phyloP scores from a whole-genome alignment of 2,797 vertebrate species.

The Peromyscus melanophrys region DNA sequence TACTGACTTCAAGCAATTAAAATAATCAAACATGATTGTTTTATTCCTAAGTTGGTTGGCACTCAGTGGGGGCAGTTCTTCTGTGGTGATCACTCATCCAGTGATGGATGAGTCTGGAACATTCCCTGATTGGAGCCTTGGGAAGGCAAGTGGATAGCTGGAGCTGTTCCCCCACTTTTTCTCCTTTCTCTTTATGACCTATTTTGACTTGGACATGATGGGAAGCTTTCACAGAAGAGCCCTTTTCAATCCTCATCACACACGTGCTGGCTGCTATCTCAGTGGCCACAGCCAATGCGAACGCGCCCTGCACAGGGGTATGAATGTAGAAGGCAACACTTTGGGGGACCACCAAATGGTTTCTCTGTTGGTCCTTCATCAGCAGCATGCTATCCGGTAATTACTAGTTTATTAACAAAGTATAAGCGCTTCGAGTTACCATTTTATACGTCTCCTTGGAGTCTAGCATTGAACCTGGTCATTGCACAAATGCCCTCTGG shows the following conservation, averaged over 20 bases:
- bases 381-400: background rate
- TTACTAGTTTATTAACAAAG: background rate
- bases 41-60: background rate
- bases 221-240: background rate
- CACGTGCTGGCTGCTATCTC: background rate
- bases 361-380: background rate
- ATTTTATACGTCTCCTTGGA: background rate
- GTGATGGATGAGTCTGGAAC: background rate
- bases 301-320: accelerated
- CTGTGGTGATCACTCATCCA: background rate
- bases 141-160: background rate
- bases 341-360: background rate
- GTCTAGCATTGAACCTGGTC: background rate
- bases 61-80: background rate
- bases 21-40: background rate
- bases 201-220: background rate
- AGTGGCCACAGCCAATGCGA: background rate
- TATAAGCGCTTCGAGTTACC: background rate
- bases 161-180: background rate
- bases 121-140: background rate
- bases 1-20: background rate
- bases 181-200: background rate
- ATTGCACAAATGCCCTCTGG: background rate
- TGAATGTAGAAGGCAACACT: background rate
- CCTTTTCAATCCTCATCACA: background rate